Evolutionary conservation across 1,140 invertebrate species (phyloP), one percentile per base, ranked within the genome.

Genomic region (Steinernema khuongi): DNA sequence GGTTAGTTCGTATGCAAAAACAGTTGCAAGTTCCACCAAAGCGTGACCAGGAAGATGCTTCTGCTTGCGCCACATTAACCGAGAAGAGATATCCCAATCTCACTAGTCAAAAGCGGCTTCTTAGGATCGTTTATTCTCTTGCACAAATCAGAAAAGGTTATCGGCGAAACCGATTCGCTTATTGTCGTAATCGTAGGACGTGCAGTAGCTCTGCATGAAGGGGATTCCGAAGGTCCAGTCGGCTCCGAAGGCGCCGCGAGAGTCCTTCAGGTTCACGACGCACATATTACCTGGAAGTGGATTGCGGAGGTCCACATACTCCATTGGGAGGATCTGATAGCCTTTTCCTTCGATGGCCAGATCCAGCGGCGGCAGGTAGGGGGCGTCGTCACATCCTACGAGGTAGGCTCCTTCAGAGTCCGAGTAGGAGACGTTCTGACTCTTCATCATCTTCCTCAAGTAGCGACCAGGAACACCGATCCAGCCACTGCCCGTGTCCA

Each of bases 191-290:
- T 60, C 50, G 50, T 60, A 60, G 11, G 50, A 60, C 14, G 50
- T 17, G 19, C 50, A 60, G 50, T 60, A 60, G 50, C 50, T 60
- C 50, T 60, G 50, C 19, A 60, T 14, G 50, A 60, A 60, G 7
- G 50, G 50, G 26, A 60, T 7, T 60, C 50, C 50, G 50, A 60
- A 22, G 7, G 50, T 60, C 50, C 50, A 60, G 2, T 60, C 50
- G 7, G 50, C 50, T 11, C 50, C 50, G 19, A 60, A 60, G 4
- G 50, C 50, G 11, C 22, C 26, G 11, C 50, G 11, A 4, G 7
- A 14, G 50, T 60, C 26, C 50, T 60, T 60, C 50, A 60, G 50
- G 19, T 60, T 60, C 50, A 60, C 50, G 22, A 60, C 50, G 50
- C 50, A 60, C 50, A 60, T 60, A n/a, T 22, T 22, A 22, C 4